Evolutionary conservation across 2,113 vertebrate genomes (phyloP).

Genomic region (Percopsis transmontana): DNA sequence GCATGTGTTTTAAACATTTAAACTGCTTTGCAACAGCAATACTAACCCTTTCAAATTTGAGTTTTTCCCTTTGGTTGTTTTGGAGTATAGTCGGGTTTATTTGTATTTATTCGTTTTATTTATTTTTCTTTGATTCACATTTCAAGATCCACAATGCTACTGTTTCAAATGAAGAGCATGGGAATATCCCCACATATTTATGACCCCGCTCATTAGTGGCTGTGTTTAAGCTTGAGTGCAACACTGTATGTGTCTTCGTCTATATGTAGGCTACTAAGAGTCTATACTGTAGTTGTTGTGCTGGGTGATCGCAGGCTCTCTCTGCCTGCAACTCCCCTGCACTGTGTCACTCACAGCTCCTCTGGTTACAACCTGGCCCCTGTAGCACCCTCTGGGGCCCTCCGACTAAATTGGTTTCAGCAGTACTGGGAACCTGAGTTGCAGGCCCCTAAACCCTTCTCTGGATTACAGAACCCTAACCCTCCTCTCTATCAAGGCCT

Average conservation of each 20-base stretch:
- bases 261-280: slow-evolving; percentile 1
- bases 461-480: slow-evolving; percentile 68
- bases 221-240: too few relatives aligned
- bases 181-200: too few relatives aligned
- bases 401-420: slow-evolving; percentile 69
- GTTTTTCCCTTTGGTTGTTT: not conserved
- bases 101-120: too few relatives aligned
- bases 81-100: not conserved
- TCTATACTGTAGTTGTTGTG: slow-evolving; percentile 4
- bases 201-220: too few relatives aligned
- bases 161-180: too few relatives aligned
- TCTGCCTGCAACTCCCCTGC: slow-evolving; percentile 48
- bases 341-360: slow-evolving; percentile 72
- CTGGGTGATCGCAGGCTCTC: slow-evolving; percentile 26
- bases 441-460: slow-evolving; percentile 54
- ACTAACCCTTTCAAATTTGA: not conserved
- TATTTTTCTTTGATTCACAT: too few relatives aligned
- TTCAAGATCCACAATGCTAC: too few relatives aligned
- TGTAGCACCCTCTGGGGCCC: slow-evolving; percentile 48
- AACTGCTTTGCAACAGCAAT: slow-evolving; percentile 1
- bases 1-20: slow-evolving; percentile 44
- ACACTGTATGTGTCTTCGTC: not conserved
- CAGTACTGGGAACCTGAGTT: slow-evolving; percentile 55
- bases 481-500: slow-evolving; percentile 59
- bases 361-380: slow-evolving; percentile 62